Conservation (phyloP, 2,113 vertebrate species). For the Apodemus sylvaticus region DNA sequence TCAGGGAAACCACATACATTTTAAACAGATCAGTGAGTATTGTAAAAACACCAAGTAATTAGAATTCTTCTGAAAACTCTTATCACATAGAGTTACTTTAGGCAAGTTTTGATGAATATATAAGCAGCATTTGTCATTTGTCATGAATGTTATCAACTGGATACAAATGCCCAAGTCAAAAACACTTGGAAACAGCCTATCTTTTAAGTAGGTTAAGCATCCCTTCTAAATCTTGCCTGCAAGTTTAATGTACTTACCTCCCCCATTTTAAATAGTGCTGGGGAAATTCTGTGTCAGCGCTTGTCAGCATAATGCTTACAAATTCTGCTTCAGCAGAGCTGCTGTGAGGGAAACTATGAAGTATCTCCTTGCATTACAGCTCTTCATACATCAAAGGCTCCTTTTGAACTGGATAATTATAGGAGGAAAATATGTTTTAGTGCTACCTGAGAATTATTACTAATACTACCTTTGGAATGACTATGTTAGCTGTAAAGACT, state of each 20-base stretch:
- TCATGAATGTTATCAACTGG: slow-evolving; percentile 42
- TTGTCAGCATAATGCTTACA: slow-evolving; percentile 65
- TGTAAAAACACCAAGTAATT: slow-evolving; percentile 27
- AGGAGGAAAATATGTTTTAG: slow-evolving; percentile 55
- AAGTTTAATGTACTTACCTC: slow-evolving; percentile 48
- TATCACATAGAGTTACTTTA: slow-evolving; percentile 20
- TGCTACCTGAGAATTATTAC: slow-evolving; percentile 74
- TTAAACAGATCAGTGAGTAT: background rate
- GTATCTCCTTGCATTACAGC: slow-evolving; percentile 37
- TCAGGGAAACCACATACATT: background rate
- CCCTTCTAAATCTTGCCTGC: slow-evolving; percentile 48
- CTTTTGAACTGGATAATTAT: slow-evolving; percentile 68
- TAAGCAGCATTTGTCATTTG: slow-evolving; percentile 60
- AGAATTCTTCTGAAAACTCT: slow-evolving; percentile 48
- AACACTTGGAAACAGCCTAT: slow-evolving; percentile 60
- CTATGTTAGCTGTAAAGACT: slow-evolving; percentile 49
- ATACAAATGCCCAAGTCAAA: slow-evolving; percentile 55
- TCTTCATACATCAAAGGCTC: slow-evolving; percentile 74
- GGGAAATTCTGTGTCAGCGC: slow-evolving; percentile 49
- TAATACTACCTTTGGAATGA: slow-evolving; percentile 74
- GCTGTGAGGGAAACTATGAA: slow-evolving; percentile 31
- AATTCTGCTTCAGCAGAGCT: slow-evolving; percentile 44
- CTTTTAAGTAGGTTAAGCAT: slow-evolving; percentile 70
- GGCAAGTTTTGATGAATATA: slow-evolving; percentile 34
- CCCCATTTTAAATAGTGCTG: slow-evolving; percentile 46